Percentiles rank a stretch among this genome's conserved stretches.
phyloP scores from a whole-genome alignment of 2,888 invertebrate species.

The Crossocerus cetratus region DNA sequence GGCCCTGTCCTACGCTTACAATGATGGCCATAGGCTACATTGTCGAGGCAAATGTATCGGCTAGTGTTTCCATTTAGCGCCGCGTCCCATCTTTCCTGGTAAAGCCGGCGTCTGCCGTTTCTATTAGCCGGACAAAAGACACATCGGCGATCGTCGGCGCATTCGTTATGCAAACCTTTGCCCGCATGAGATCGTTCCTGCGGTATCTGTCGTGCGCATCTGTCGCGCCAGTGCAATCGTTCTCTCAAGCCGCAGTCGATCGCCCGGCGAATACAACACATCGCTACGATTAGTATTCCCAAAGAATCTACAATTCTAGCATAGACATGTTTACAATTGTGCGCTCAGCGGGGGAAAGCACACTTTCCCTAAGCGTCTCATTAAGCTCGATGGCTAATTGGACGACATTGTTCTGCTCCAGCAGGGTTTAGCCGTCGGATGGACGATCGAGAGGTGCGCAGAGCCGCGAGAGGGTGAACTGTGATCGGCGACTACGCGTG shows the following conservation, averaged over 20 bases:
- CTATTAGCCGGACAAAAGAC: not conserved
- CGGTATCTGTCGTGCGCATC: constrained; percentile 12
- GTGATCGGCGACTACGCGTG: no score
- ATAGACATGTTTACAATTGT: no score
- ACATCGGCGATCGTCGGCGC: not conserved
- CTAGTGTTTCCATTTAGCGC: constrained; percentile 19
- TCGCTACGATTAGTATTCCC: no score
- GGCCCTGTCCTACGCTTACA: constrained; percentile 14
- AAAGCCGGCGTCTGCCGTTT: constrained; percentile 19
- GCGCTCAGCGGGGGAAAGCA: no score
- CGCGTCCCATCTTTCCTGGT: not conserved
- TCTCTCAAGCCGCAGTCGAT: not conserved
- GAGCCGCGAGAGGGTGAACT: no score
- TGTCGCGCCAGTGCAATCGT: not conserved
- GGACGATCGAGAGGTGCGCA: no score
- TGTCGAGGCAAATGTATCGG: constrained; percentile 16
- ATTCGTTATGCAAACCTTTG: constrained; percentile 20
- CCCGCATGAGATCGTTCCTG: not conserved
- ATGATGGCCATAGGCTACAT: constrained; percentile 17
- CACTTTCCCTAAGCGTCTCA: no score
- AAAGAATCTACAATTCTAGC: no score
- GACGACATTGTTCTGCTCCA: no score
- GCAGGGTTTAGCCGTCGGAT: no score
- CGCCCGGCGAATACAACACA: no score
- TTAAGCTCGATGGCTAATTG: no score